Conservation (phyloP, 2,888 invertebrate genomes). For the Lamellibrachia columna region DNA sequence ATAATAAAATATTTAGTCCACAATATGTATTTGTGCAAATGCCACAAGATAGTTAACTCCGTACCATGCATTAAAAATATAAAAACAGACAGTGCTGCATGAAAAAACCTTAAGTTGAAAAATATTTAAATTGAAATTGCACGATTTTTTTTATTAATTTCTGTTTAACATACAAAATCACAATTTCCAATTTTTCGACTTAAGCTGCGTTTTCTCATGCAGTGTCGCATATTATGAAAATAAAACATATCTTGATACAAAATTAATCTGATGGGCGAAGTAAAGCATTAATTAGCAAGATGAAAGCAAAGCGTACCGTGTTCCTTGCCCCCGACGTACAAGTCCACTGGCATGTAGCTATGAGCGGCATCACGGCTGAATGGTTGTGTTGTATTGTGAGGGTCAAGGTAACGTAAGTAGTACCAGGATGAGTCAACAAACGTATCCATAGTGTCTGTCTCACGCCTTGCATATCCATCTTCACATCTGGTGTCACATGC, state of each 20-base stretch:
- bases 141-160: too few species aligned
- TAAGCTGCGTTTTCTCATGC: too few species aligned
- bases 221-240: too few species aligned
- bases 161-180: too few species aligned
- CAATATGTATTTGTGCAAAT: neutral
- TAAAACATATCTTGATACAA: too few species aligned
- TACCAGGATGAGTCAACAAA: constrained; percentile 99
- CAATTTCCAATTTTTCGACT: too few species aligned
- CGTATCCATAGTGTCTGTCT: constrained; percentile 99
- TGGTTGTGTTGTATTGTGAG: constrained; percentile 76
- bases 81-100: neutral
- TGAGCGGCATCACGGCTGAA: constrained; percentile 74
- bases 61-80: neutral
- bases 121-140: too few species aligned
- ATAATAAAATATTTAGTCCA: neutral
- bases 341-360: constrained; percentile 83
- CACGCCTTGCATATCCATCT: constrained; percentile 75
- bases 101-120: neutral
- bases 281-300: neutral
- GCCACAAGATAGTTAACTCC: neutral
- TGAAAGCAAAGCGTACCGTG: constrained; percentile 72
- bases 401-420: constrained; percentile 89
- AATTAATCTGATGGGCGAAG: too few species aligned
- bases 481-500: constrained; percentile 47
- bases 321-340: constrained; percentile 97